Evolutionary conservation across 1,140 invertebrate species (phyloP), one percentile per base, ranked within the genome.

Genomic region (Acromyrmex echinatior): DNA sequence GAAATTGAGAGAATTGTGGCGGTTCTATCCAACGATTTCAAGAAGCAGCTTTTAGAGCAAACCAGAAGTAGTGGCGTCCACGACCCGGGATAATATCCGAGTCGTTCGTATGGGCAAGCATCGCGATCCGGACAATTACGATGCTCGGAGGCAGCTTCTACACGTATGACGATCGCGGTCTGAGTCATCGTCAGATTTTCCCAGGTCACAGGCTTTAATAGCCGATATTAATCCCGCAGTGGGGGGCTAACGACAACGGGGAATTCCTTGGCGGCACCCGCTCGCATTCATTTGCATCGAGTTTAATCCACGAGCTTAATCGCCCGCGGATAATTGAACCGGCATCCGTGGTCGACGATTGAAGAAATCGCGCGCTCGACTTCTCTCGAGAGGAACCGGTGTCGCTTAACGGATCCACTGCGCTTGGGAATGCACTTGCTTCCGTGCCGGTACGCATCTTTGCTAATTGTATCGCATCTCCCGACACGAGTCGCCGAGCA

Each of bases 281-380:
- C 74, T 62, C 77, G 56, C 51, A 70, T 91, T 89, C 87, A 88
- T 88, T 88, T 87, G 78, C 88, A 84, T 87, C 85, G 88, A 58
- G 25, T 25, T 25, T 25, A 25, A 25, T 25, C 66, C 53, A 35
- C 18, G 31, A 35, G 87, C 78, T 92, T 93, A 92, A 93, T 93
- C 90, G 88, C 86, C 87, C 87, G 73, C 62, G 39, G 89, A 93
- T 93, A 93, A 93, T 93, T 91, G 92, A 87, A 88, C 86, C 84
- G 87, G 87, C 87, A 74, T 80, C 76, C 84, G 58, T 77, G 63
- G 60, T 18, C 68, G 65, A 70, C 88, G 87, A 92, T 86, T 51
- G 84, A 66, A 76, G 70, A 70, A 62, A 58, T 56, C 77, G 39
- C 39, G 85, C 87, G 45, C 71, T 74, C 68, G 85, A 35, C 31